Percentiles rank a stretch among this genome's conserved stretches.
phyloP scores from a whole-genome alignment of 2,797 vertebrate genomes.

The Arremon aurantiirostris region DNA sequence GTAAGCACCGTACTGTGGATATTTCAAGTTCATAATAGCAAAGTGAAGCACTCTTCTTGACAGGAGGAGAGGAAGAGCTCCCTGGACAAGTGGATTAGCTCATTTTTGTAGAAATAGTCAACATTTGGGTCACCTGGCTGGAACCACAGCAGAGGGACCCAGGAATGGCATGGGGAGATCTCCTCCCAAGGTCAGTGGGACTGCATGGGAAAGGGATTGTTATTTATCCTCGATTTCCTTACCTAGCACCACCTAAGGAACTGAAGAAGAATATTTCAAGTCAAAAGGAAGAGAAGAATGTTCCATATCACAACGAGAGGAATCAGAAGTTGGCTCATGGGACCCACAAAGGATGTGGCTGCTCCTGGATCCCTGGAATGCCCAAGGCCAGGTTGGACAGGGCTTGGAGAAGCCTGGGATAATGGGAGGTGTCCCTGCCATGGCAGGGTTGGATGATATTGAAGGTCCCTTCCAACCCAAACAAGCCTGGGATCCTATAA shows the following conservation, averaged over 20 bases:
- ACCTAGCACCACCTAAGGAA: too few species aligned
- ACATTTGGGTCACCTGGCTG: not conserved
- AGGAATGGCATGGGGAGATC: not conserved
- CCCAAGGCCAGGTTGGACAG: too few species aligned
- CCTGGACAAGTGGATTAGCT: not conserved
- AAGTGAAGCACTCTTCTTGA: slow-evolving; percentile 1
- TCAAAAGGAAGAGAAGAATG: not conserved
- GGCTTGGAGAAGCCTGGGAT: too few species aligned
- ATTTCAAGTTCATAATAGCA: not conserved
- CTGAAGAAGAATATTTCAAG: not conserved
- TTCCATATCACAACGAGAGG: not conserved
- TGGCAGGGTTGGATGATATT: too few species aligned
- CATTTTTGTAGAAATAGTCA: not conserved
- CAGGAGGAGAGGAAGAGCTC: slow-evolving; percentile 11
- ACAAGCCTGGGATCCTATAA: fast-evolving
- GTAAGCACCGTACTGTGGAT: not conserved
- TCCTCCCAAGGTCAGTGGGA: not conserved
- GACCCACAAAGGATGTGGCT: not conserved
- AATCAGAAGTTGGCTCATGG: too few species aligned
- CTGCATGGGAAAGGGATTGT: not conserved
- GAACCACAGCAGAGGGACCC: not conserved
- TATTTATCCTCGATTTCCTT: too few species aligned
- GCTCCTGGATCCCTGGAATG: too few species aligned
- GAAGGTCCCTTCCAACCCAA: not conserved
- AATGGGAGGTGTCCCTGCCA: too few species aligned